These are phyloP conservation scores for Siphlonurus alternatus DNA, from an alignment of 2,888 invertebrate genomes.

Conservation along the genomic window DNA sequence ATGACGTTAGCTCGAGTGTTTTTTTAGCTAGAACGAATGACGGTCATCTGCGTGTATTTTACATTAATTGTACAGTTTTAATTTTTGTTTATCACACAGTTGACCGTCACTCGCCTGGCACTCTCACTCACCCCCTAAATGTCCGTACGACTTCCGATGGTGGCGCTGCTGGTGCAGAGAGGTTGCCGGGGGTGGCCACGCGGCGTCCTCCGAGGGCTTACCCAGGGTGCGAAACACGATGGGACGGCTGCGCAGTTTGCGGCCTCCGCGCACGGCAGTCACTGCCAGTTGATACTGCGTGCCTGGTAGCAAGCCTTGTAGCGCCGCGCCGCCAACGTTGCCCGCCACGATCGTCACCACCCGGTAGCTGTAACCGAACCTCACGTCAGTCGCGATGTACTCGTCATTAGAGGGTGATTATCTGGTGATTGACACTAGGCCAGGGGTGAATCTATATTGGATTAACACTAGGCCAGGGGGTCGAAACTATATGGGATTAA, in stretches of 20 bases:
- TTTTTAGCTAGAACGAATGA: too few species aligned
- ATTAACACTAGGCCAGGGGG: too few species aligned
- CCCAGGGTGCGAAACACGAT: constrained; percentile 66
- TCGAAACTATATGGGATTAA: too few species aligned
- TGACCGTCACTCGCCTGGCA: too few species aligned
- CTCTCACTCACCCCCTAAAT: neutral
- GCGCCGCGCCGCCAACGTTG: constrained; percentile 69
- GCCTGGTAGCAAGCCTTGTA: constrained; percentile 65
- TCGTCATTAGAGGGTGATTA: too few species aligned
- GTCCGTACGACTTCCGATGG: neutral
- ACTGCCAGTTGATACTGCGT: constrained; percentile 80
- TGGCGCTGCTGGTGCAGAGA: neutral
- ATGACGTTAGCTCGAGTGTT: too few species aligned
- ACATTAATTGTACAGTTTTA: too few species aligned
- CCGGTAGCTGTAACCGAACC: constrained; percentile 58
- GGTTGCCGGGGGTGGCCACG: neutral
- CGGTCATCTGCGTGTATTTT: too few species aligned
- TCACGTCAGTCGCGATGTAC: too few species aligned
- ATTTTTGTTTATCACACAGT: too few species aligned
- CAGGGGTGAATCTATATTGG: too few species aligned
- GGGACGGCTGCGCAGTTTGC: constrained; percentile 67
- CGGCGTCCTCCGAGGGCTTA: constrained; percentile 11
- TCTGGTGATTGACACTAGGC: too few species aligned
- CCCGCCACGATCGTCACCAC: constrained; percentile 82
- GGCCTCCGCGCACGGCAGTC: constrained; percentile 66